Percentiles rank a stretch among this genome's conserved stretches.
Evolutionary conservation across 2,113 vertebrate species (phyloP).

Genomic region (Physeter macrocephalus): DNA sequence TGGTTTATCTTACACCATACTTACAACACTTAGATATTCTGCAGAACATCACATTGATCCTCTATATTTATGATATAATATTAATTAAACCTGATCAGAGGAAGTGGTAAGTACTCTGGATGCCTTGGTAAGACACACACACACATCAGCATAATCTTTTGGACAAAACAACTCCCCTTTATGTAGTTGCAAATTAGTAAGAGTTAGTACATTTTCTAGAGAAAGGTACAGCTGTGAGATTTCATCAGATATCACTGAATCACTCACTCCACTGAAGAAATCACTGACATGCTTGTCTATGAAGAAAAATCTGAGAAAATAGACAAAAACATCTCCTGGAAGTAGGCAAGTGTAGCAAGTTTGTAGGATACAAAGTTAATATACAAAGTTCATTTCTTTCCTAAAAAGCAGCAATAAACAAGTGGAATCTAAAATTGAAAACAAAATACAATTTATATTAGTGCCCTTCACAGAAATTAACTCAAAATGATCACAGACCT

Average conservation of each 20-base stretch:
- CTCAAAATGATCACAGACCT: background rate
- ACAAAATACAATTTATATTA: background rate
- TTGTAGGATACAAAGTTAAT: background rate
- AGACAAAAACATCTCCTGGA: background rate
- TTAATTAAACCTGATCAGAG: background rate
- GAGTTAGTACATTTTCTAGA: background rate
- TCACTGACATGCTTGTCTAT: background rate
- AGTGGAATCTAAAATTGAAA: background rate
- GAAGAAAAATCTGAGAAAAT: background rate
- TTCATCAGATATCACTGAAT: background rate
- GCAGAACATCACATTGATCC: background rate
- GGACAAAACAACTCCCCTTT: background rate
- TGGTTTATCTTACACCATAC: background rate
- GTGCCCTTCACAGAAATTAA: background rate
- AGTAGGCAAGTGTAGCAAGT: background rate
- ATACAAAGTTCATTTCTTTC: background rate
- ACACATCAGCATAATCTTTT: too few relatives aligned
- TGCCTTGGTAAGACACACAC: background rate
- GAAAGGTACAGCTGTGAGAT: background rate
- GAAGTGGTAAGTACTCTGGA: background rate
- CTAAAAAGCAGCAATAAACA: background rate
- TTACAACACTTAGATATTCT: background rate
- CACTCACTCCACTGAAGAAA: background rate
- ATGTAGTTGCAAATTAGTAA: background rate
- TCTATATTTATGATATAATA: background rate